A percentile compares a stretch with the other conserved stretches of the same genome.
phyloP scores from a whole-genome alignment of 2,797 vertebrate species.

The Pangasius krempfi region DNA sequence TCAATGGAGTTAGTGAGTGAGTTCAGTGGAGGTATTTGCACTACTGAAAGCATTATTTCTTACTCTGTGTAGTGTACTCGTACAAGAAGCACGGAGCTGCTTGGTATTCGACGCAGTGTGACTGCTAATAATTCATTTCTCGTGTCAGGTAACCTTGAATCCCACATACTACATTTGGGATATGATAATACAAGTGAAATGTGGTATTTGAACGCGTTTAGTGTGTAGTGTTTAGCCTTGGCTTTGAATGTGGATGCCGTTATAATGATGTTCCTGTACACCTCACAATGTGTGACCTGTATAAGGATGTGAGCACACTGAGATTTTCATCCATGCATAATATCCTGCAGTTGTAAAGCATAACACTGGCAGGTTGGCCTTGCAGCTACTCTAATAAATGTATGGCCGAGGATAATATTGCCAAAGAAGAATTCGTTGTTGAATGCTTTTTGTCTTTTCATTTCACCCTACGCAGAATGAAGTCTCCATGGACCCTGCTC shows the following conservation, averaged over 20 bases:
- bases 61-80: not conserved
- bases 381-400: not conserved
- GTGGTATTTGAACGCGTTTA: not conserved
- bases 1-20: not conserved
- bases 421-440: not conserved
- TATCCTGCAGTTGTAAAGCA: not conserved
- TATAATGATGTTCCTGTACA: not conserved
- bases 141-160: not conserved
- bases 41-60: not conserved
- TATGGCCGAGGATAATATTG: not conserved
- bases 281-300: not conserved
- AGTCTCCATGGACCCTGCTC: slow-evolving; percentile 46
- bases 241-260: not conserved
- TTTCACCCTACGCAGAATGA: slow-evolving; percentile 66
- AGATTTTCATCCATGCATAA: not conserved
- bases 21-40: not conserved
- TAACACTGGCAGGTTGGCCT: not conserved
- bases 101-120: not conserved
- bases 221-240: not conserved
- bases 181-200: not conserved
- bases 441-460: not conserved
- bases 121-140: not conserved
- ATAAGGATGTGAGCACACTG: not conserved
- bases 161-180: not conserved
- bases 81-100: not conserved